phyloP scores from a whole-genome alignment of 2,797 vertebrate genomes.

The Notolabrus celidotus region DNA sequence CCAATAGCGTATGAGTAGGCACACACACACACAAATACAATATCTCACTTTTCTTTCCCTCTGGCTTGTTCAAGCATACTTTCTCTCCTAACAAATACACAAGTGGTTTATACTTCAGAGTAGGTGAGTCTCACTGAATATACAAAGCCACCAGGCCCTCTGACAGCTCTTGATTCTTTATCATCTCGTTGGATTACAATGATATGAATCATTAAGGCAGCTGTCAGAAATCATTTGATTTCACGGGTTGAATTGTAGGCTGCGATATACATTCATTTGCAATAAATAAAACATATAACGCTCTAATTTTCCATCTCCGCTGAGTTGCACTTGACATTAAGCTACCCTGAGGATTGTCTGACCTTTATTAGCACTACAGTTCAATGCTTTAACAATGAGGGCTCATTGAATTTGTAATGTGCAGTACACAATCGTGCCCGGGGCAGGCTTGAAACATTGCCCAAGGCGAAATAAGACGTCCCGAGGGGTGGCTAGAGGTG shows the following conservation, averaged over 20 bases:
- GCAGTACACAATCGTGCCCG: too few species aligned
- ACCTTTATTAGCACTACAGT: too few species aligned
- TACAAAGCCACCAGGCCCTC: background rate
- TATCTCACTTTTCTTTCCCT: background rate
- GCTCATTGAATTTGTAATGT: too few species aligned
- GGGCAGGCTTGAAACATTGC: too few species aligned
- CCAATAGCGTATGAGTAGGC: background rate
- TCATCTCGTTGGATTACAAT: background rate
- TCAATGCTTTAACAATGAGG: too few species aligned
- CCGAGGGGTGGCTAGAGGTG: too few species aligned
- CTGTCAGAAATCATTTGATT: background rate
- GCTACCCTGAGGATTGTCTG: background rate
- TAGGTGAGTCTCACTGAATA: background rate
- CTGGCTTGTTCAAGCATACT: background rate
- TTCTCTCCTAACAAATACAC: background rate
- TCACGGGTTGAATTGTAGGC: background rate
- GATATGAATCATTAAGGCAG: background rate
- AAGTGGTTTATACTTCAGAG: background rate
- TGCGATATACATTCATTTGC: background rate
- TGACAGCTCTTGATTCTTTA: background rate
- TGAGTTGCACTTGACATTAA: background rate
- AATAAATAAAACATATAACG: background rate
- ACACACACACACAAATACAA: background rate
- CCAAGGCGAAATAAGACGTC: too few species aligned
- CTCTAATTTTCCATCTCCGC: background rate